Base-by-base conservation (phyloP, 2,888 invertebrate species). In the Coleophora deauratella region DNA sequence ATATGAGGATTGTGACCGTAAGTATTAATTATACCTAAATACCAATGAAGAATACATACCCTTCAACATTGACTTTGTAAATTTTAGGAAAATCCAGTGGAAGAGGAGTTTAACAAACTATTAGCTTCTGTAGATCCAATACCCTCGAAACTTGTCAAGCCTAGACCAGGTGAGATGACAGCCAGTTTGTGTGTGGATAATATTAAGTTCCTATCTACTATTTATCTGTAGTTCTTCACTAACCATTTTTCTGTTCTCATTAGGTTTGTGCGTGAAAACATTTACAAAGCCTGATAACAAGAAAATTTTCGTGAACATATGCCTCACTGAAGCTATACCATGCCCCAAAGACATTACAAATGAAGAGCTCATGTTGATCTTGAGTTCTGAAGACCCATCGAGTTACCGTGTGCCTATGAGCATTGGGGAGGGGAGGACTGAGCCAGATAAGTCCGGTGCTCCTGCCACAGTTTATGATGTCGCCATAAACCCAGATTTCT, bases 371-470 rank as follows among this genome's bases (percentile, higher is more conserved):
- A 80, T 90, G 51, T 86, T 88, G 43, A 89, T 94, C 41, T 71
- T 95, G 15, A 87, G 88, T 46, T 91, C 92, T 0, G 88, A 90
- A 41, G 91, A 92, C 38, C 90, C 92, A 0, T 88, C 90, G 3
- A 88, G 88, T 36, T 97, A 90, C 71, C 86, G 92, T 47, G 91
- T 97, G 35, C 97, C 97, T 0, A 94, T 97, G 94, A 96, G 96
- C 67, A 92, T 97, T 49, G 96, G 96, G 0, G 92, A 93, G 62
- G 90, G 93, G 3, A 91, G 92, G 53, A 87, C 88, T 6, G 95
- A 95, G 60, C 74, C 82, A 14, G 96, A 96, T 66, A 96, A 94
- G 69, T 87, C 89, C 39, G 93, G 93, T 27, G 82, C 88, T 14
- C 88, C 90, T 0, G 92, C 92, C 31, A 89, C 90, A 43, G 94